Conservation (phyloP, 2,797 vertebrate genomes). For the Atherinosoma microstoma region DNA sequence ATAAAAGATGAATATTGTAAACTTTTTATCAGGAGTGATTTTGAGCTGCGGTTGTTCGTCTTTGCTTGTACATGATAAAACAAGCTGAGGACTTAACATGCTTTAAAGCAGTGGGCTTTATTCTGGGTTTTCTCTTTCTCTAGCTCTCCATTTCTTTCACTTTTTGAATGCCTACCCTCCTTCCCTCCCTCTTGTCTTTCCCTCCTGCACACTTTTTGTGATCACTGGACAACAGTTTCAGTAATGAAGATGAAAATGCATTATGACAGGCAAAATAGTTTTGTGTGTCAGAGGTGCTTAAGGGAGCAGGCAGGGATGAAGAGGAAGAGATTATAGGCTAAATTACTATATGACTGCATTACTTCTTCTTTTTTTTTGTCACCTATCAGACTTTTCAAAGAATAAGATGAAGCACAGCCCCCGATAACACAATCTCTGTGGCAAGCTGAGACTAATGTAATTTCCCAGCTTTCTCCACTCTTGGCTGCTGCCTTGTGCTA, state of each 20-base stretch:
- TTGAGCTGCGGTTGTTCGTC: slow-evolving; percentile 4
- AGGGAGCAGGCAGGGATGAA: slow-evolving; percentile 26
- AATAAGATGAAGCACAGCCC: slow-evolving; percentile 5
- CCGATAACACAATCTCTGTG: slow-evolving; percentile 33
- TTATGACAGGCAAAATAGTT: slow-evolving; percentile 66
- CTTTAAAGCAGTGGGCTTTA: slow-evolving; percentile 22
- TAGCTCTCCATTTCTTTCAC: slow-evolving; percentile 36
- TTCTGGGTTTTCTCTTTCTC: slow-evolving; percentile 22
- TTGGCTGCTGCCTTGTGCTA: slow-evolving; percentile 41
- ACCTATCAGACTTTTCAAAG: slow-evolving; percentile 15
- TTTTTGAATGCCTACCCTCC: slow-evolving; percentile 13
- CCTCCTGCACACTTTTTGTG: slow-evolving; percentile 43
- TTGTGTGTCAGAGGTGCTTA: slow-evolving; percentile 65
- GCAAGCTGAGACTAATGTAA: slow-evolving; percentile 66
- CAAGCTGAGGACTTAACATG: slow-evolving; percentile 1
- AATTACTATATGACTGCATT: slow-evolving; percentile 14
- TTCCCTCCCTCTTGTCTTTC: slow-evolving; percentile 9
- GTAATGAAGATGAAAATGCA: slow-evolving; percentile 75
- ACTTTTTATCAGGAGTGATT: background rate
- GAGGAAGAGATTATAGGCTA: slow-evolving; percentile 11
- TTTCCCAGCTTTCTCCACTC: slow-evolving; percentile 52
- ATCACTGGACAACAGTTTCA: slow-evolving; percentile 41
- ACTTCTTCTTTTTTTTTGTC: slow-evolving; percentile 6
- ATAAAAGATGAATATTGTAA: background rate
- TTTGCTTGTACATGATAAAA: background rate